Evolutionary conservation across 2,888 invertebrate genomes (phyloP).

Genomic region (Ichneumoninae sp.): DNA sequence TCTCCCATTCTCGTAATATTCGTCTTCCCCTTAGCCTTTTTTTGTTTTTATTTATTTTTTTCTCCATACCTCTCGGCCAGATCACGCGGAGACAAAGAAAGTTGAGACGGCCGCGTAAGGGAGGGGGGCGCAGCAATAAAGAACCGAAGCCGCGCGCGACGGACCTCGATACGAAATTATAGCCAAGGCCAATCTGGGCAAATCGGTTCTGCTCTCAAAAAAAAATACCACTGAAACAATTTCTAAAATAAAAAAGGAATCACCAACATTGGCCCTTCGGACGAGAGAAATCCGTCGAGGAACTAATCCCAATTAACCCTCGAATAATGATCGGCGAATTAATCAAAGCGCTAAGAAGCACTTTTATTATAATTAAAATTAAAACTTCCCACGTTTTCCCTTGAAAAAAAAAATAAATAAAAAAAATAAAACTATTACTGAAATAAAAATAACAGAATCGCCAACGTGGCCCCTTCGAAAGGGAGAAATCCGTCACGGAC

Average conservation of each 20-base stretch:
- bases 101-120: conserved; percentile 59
- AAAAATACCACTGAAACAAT: conserved; percentile 22
- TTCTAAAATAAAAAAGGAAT: neutral
- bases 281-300: neutral
- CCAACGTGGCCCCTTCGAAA: neutral
- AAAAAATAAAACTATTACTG: no score
- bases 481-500: neutral
- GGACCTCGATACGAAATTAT: conserved; percentile 48
- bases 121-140: conserved; percentile 29
- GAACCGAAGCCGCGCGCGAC: conserved; percentile 38
- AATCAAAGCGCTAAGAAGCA: neutral
- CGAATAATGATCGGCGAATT: neutral
- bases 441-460: neutral
- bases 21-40: conserved; percentile 2
- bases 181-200: conserved; percentile 21
- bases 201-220: neutral
- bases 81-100: conserved; percentile 72
- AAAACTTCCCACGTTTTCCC: neutral
- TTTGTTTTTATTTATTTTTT: conserved; percentile 4
- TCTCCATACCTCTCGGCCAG: conserved; percentile 42
- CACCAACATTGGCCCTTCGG: neutral
- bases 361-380: neutral
- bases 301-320: neutral
- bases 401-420: neutral
- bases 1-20: conserved; percentile 37